Evolutionary conservation across 2,888 invertebrate species (phyloP).

Genomic region (Agriopis aurantiaria): DNA sequence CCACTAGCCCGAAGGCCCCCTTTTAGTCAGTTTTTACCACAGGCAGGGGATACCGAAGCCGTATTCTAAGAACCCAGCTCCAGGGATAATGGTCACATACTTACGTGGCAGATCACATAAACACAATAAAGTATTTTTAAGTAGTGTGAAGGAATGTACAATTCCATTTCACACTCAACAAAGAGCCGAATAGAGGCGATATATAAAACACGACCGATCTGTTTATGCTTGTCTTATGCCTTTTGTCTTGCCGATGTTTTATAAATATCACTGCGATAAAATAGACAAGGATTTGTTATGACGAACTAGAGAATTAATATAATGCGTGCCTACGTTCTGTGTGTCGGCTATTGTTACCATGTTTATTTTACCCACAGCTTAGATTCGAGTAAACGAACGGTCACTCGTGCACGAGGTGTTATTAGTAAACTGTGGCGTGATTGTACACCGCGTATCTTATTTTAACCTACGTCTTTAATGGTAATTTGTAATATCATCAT

Average conservation of each 20-base stretch:
- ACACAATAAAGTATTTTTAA: background rate
- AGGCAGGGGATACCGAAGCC: too few species aligned
- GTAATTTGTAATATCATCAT: background rate
- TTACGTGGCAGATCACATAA: background rate
- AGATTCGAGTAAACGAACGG: background rate
- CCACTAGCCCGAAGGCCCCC: too few species aligned
- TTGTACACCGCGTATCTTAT: background rate
- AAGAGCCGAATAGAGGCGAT: background rate
- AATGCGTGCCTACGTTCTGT: background rate
- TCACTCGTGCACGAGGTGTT: background rate
- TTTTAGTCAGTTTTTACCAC: too few species aligned
- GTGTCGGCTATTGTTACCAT: conserved; percentile 22
- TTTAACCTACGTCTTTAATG: background rate
- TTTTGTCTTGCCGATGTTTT: conserved; percentile 35
- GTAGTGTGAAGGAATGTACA: background rate
- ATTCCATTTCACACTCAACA: conserved; percentile 1
- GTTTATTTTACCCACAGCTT: background rate
- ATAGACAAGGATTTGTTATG: conserved; percentile 27
- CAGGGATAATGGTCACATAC: background rate
- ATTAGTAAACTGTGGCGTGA: background rate
- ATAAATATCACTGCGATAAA: conserved; percentile 34
- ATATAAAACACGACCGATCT: conserved; percentile 30
- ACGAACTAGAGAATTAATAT: conserved; percentile 12
- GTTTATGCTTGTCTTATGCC: conserved; percentile 30
- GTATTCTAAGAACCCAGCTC: too few species aligned